phyloP scores from a whole-genome alignment of 2,797 vertebrate species.

The Tokudaia muenninki region DNA sequence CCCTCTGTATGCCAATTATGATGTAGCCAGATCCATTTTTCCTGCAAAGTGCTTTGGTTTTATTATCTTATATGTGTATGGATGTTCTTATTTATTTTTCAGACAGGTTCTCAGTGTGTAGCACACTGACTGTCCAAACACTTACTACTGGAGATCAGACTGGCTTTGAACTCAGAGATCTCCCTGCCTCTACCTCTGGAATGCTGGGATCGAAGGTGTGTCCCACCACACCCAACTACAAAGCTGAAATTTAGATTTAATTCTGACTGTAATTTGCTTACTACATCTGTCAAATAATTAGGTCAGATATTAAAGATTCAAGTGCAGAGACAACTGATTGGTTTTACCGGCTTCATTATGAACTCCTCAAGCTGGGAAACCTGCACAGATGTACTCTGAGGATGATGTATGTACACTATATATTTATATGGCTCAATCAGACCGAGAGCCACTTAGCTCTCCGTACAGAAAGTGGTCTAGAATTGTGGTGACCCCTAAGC shows the following conservation, averaged over 20 bases:
- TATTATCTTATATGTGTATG: neutral
- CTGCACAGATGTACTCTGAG: neutral
- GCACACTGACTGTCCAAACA: no score
- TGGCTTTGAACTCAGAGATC: neutral
- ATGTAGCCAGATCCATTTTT: neutral
- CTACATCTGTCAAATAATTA: neutral
- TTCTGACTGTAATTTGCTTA: neutral
- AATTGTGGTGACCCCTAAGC: conserved; percentile 2
- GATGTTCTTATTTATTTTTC: neutral
- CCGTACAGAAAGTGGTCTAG: neutral
- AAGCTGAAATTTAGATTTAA: conserved; percentile 8
- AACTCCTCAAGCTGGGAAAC: neutral
- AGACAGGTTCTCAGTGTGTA: neutral
- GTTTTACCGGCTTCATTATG: neutral
- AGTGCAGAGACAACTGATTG: neutral
- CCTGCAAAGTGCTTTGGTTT: neutral
- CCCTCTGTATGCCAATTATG: neutral
- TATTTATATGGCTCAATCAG: neutral
- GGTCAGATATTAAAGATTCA: neutral
- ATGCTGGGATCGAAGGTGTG: neutral
- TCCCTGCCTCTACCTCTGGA: neutral
- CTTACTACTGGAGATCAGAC: neutral
- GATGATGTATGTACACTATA: neutral
- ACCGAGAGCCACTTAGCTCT: neutral
- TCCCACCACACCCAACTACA: neutral